Evolutionary conservation across 2,888 invertebrate species (phyloP).

Genomic region (Entomobrya proxima): DNA sequence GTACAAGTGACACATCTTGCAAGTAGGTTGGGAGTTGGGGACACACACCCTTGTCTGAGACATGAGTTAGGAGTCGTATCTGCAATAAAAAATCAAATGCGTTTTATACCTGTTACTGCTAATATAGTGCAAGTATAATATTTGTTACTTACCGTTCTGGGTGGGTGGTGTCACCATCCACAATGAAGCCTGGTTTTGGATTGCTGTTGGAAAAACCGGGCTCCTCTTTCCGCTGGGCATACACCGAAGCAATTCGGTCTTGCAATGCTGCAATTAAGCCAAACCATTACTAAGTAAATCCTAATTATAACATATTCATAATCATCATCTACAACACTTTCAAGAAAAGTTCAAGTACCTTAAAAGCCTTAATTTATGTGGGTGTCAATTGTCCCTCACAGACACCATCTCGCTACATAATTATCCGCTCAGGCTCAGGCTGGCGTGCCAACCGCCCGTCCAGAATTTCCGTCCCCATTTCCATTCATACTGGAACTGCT

Average conservation of each 20-base stretch:
- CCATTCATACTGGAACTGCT: no score
- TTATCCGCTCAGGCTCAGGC: slow-evolving; percentile 84
- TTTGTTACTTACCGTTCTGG: slow-evolving; percentile 84
- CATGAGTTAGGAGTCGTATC: slow-evolving; percentile 93
- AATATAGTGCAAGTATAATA: no score
- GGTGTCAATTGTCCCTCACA: slow-evolving; percentile 89
- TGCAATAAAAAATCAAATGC: no score
- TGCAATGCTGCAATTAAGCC: neutral
- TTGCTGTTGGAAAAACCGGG: slow-evolving; percentile 76
- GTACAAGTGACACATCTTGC: slow-evolving; percentile 92
- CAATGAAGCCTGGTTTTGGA: slow-evolving; percentile 90
- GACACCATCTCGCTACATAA: slow-evolving; percentile 95
- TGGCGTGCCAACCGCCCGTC: neutral
- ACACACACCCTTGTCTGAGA: slow-evolving; percentile 94
- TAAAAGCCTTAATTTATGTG: slow-evolving; percentile 89
- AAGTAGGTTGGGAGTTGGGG: slow-evolving; percentile 93
- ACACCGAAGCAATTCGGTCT: neutral
- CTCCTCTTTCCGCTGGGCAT: slow-evolving; percentile 1
- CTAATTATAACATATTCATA: neutral
- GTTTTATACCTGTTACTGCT: no score
- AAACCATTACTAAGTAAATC: neutral
- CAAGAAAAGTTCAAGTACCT: no score
- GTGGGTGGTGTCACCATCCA: slow-evolving; percentile 89
- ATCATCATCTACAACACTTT: no score
- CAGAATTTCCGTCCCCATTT: neutral